These are phyloP conservation scores for Metopia argyrocephala DNA, from an alignment of 2,888 invertebrate genomes.

Conservation along the genomic window DNA sequence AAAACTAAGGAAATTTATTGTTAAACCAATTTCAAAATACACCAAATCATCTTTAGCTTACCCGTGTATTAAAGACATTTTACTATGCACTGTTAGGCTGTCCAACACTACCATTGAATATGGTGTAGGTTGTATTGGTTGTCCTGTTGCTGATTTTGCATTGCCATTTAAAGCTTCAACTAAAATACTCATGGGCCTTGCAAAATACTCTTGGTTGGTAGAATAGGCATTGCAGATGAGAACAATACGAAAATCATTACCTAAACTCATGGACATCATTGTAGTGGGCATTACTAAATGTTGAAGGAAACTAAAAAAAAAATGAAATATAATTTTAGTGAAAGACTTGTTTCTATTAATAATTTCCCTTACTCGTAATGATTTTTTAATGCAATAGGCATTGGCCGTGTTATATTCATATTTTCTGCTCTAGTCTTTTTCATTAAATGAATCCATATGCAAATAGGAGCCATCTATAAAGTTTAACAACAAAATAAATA, in stretches of 20 bases:
- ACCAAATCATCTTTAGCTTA: constrained; percentile 68
- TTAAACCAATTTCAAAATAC: background rate
- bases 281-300: constrained; percentile 89
- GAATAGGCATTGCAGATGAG: constrained; percentile 96
- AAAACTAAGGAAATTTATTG: constrained; percentile 80
- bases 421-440: constrained; percentile 95
- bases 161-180: constrained; percentile 90
- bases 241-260: constrained; percentile 93
- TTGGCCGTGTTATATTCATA: constrained; percentile 86
- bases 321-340: background rate
- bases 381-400: constrained; percentile 89
- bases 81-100: constrained; percentile 95
- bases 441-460: constrained; percentile 97
- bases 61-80: constrained; percentile 90
- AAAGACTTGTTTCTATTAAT: background rate
- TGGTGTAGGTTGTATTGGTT: constrained; percentile 88
- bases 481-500: background rate
- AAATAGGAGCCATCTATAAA: constrained; percentile 90
- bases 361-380: constrained; percentile 85
- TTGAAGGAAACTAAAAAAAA: constrained; percentile 85
- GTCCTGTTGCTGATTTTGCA: constrained; percentile 81
- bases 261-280: constrained; percentile 87
- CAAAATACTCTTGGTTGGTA: constrained; percentile 93
- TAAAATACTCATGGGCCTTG: constrained; percentile 93
- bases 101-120: constrained; percentile 95